Base-by-base conservation (phyloP, 2,797 vertebrate species). In the Apogon hyalosoma region DNA sequence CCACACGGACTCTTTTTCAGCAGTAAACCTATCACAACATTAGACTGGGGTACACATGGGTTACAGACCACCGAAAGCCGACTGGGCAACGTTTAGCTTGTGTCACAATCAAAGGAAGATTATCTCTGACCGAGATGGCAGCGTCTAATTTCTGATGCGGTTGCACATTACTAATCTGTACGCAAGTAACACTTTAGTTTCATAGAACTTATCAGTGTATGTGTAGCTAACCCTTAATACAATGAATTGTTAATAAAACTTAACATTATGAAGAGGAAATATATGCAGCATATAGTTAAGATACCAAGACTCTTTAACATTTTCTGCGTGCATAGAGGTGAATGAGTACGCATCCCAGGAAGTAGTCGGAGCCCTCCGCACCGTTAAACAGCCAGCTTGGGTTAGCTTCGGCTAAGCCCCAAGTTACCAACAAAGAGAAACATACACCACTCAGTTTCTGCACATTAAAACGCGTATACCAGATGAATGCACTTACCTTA, bases 341-440 rank as follows among this genome's bases (percentile, higher is more conserved):
- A 0, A 0, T 0, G 5, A 28, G 24, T 28, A 28, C 24, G 6
- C 24, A 28, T 11, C 65, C 65, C 77, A 87, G 55, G 48, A 75
- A 83, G 11, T 87, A 88, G 84, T 48, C 88, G 15, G 33, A 61
- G 63, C 64, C 82, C 10, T 1, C 1, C 10, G 18, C 31, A 24
- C 75, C 65, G 69, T 52, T 58, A 41, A 3, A n/a, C 15, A 15
- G 18, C 3, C 11, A 45, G 75, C 52, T 50, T 42, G 33, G 63
- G 75, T 69, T 87, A 84, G 78, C 89, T 63, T 54, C 66, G 45
- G 77, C 79, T 83, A 69, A 77, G 40, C 60, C 52, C 15, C 13
- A 50, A 41, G 58, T 61, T 66, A 33, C 60, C 73, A 82, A 90
- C 89, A 91, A 90, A 91, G 81, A 81, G 2, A 60, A 59, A 42